These are phyloP conservation scores for Syngnathus acus DNA, from an alignment of 2,797 vertebrate species.

Conservation along the genomic window DNA sequence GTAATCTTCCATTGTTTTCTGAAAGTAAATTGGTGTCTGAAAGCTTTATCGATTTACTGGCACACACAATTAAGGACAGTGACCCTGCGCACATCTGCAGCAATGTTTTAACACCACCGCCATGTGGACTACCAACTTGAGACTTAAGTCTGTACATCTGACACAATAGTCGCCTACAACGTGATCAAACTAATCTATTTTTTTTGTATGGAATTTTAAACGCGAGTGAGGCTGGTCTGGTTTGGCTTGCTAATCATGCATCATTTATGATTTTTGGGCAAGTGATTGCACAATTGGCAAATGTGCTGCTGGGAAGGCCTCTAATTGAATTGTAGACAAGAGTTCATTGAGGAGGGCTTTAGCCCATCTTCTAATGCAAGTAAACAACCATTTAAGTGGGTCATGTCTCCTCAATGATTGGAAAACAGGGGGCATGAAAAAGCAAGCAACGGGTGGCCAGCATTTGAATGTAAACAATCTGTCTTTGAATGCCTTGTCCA, in stretches of 20 bases:
- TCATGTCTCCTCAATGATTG: conserved; percentile 71
- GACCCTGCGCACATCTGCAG: too few species aligned
- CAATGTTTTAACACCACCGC: too few species aligned
- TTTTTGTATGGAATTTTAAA: background rate
- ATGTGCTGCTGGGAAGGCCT: conserved; percentile 62
- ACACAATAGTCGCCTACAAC: background rate
- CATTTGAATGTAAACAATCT: conserved; percentile 72
- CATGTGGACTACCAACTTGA: background rate
- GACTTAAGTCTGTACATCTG: background rate
- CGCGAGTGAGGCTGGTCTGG: background rate
- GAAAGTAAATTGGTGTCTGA: too few species aligned
- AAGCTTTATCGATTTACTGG: too few species aligned
- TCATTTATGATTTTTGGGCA: conserved; percentile 21
- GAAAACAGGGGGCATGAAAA: conserved; percentile 65
- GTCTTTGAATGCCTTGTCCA: conserved; percentile 70
- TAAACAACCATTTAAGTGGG: conserved; percentile 81
- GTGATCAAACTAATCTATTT: conserved; percentile 1
- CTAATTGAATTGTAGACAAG: conserved; percentile 85
- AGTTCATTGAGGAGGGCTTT: conserved; percentile 77
- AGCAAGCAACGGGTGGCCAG: conserved; percentile 64
- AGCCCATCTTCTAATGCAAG: conserved; percentile 74
- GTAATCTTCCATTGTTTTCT: too few species aligned
- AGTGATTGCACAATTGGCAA: conserved; percentile 49
- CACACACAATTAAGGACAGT: too few species aligned
- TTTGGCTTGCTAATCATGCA: background rate